Base-by-base conservation (phyloP, 2,113 vertebrate species). In the Perccottus glenii region DNA sequence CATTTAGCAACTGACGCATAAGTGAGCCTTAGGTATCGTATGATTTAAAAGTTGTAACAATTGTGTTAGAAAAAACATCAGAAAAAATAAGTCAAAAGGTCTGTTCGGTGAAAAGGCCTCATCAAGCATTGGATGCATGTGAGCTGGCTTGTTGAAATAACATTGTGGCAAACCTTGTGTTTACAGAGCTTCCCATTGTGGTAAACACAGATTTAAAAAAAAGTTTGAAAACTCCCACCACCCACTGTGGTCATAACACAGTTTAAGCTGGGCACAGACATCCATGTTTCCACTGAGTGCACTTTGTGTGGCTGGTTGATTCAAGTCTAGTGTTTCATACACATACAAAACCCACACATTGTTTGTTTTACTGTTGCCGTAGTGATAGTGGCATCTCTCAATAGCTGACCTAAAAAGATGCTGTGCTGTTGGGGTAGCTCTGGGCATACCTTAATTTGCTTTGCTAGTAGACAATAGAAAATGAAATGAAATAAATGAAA, bases 311-410 rank as follows among this genome's bases (percentile, higher is more conserved):
- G 84, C 77, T 74, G 77, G 67, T 72, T 70, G 78, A 80, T 86
- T 70, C 65, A 73, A 73, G 82, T 91, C 83, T 91, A 87, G 83
- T 85, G 85, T 92, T 92, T 92, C 92, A 91, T 81, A 85, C 68
- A 61, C 84, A 80, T 63, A 77, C 80, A 89, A 88, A 92, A 83
- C 89, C 86, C 88, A 91, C 87, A 71, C 90, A 75, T 79, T 93
- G 92, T 93, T 93, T 93, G 91, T 93, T 91, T 90, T 63, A 89
- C 84, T 61, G 90, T 93, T 92, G 87, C 90, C 81, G 49, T 74
- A 49, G 91, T 38, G 80, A 93, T 79, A 70, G 76, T 87, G 83
- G 83, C 88, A 89, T 88, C 83, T 69, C 85, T 85, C 77, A 75
- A 62, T 81, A 71, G 83, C 73, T 84, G 87, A 88, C 80, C 83